Evolutionary conservation across 2,113 vertebrate species (phyloP).

Genomic region (Pomatostomus ruficeps): DNA sequence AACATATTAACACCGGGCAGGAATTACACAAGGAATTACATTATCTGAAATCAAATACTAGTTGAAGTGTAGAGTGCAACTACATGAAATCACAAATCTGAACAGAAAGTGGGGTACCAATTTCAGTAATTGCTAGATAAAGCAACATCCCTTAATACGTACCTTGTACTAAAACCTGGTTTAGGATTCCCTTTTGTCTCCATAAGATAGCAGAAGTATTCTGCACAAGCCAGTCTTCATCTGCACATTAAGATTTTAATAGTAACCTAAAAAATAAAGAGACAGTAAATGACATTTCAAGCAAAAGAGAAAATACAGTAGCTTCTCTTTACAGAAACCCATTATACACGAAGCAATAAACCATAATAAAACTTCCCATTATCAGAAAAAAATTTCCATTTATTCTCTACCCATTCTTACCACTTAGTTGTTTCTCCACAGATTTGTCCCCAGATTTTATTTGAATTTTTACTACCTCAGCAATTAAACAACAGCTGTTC

Average conservation of each 20-base stretch:
- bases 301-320: not conserved
- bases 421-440: not conserved
- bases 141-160: not conserved
- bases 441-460: not conserved
- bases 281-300: not conserved
- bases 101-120: not conserved
- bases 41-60: not conserved
- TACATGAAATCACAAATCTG: not conserved
- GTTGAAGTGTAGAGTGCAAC: not conserved
- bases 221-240: constrained; percentile 32
- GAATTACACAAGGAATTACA: not conserved
- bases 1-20: not conserved
- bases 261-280: constrained; percentile 46
- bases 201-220: not conserved
- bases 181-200: not conserved
- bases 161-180: not conserved
- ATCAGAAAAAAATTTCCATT: not conserved
- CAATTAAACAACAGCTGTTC: not conserved
- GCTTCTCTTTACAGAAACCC: not conserved
- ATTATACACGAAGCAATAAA: not conserved
- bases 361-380: not conserved
- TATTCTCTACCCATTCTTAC: not conserved
- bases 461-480: not conserved
- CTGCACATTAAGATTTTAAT: constrained; percentile 17
- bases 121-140: not conserved